phyloP scores from a whole-genome alignment of 2,888 invertebrate species.

The Argyresthia albistria region DNA sequence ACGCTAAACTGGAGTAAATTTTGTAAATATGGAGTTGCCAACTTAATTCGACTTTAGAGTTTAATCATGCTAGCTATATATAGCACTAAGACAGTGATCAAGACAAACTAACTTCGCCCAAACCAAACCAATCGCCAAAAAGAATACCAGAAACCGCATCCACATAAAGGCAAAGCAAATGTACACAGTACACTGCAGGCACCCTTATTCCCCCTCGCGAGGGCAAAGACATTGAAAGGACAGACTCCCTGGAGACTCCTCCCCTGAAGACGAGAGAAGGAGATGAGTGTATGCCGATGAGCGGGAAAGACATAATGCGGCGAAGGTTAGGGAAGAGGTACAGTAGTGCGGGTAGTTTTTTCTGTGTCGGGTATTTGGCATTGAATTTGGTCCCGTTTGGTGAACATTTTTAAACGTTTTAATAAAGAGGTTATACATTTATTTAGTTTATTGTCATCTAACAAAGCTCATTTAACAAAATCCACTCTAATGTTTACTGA shows the following conservation, averaged over 20 bases:
- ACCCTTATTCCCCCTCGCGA: constrained; percentile 65
- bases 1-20: too few species aligned
- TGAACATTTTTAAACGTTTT: too few species aligned
- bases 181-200: constrained; percentile 29
- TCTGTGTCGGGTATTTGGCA: too few species aligned
- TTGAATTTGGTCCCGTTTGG: too few species aligned
- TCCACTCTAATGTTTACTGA: too few species aligned
- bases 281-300: constrained; percentile 41
- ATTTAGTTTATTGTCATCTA: too few species aligned
- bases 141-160: constrained; percentile 24
- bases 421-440: too few species aligned
- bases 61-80: too few species aligned
- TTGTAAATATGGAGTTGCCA: too few species aligned
- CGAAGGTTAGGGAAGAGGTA: constrained; percentile 1
- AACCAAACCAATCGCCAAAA: background rate
- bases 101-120: background rate
- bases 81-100: background rate
- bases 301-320: constrained; percentile 38
- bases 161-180: constrained; percentile 31
- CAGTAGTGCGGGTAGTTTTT: background rate
- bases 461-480: too few species aligned
- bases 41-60: too few species aligned
- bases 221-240: constrained; percentile 76
- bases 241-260: constrained; percentile 76
- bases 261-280: constrained; percentile 61